Base-by-base conservation (phyloP, 2,888 invertebrate genomes). In the Stenodema calcarata region DNA sequence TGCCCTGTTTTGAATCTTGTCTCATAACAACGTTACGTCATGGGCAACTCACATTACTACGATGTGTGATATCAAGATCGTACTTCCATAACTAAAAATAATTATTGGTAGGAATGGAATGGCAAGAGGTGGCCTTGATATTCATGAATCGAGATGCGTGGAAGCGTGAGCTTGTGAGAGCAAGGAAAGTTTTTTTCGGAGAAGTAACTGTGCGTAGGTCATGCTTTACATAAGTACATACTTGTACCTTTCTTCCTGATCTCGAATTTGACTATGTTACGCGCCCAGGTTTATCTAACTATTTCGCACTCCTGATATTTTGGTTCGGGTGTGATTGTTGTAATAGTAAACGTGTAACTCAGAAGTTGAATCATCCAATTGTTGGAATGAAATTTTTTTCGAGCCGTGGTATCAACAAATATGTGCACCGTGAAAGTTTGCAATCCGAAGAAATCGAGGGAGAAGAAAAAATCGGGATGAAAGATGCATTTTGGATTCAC, bases 141-240 rank as follows among this genome's bases (percentile, higher is more conserved):
- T 73, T 73, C 73, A 73, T 73, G 73, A 73, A 73, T 73, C 73
- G 14, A 41, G 73, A 73, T 73, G 73, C 73, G 73, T 73, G 35
- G 30, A 73, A 73, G 73, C 35, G 73, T 35, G 73, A 73, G 35
- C 35, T 23, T 11, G 1, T 23, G 69, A 16, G 69, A 69, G 69
- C 69, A 18, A 69, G 18, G 69, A 69, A 69, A 69, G 69, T 69
- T 69, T 30, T n/a, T n/a, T 16, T 30, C n/a, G 2, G 35, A 7
- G 18, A 30, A 6, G 16, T 28, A 35, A 30, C 35, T 30, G 35
- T 73, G 35, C 73, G 73, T 73, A 35, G 73, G 73, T 30, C n/a
- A n/a, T 30, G 73, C 35, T 73, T 35, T 73, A 35, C 73, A 35
- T 73, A 35, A 30, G 28, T 73, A 73, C n/a, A n/a, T n/a, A 73